These are phyloP conservation scores for Sternotherus odoratus DNA, from an alignment of 2,797 vertebrate genomes.

Conservation along the genomic window DNA sequence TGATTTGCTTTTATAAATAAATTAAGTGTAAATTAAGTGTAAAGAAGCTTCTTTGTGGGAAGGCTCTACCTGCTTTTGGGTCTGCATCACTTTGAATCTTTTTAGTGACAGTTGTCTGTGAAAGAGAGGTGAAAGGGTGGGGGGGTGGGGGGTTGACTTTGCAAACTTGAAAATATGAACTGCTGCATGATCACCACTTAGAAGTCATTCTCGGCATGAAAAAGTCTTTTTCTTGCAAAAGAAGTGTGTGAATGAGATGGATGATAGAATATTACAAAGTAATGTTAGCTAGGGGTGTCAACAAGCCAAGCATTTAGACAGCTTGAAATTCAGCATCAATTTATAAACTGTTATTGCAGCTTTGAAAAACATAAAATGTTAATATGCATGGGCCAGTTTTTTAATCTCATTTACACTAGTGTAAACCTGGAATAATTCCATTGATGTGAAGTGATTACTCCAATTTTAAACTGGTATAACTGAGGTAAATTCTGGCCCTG, in stretches of 20 bases:
- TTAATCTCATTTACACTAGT: neutral
- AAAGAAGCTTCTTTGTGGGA: slow-evolving; percentile 18
- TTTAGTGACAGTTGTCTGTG: neutral
- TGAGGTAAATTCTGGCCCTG: neutral
- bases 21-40: slow-evolving; percentile 38
- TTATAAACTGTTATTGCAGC: neutral
- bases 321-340: neutral
- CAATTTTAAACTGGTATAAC: neutral
- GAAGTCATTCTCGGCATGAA: neutral
- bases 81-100: neutral
- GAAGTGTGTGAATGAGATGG: neutral
- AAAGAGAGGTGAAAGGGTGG: neutral
- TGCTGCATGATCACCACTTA: neutral
- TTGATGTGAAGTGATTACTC: neutral
- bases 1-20: slow-evolving; percentile 57
- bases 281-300: neutral
- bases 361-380: neutral
- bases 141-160: neutral
- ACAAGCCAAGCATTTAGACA: neutral
- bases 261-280: neutral
- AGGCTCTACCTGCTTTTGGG: neutral
- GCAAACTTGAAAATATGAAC: neutral
- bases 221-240: slow-evolving; percentile 26
- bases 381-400: neutral
- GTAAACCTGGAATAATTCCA: neutral